phyloP scores from a whole-genome alignment of 2,113 vertebrate genomes.

The Illadopsis cleaveri region DNA sequence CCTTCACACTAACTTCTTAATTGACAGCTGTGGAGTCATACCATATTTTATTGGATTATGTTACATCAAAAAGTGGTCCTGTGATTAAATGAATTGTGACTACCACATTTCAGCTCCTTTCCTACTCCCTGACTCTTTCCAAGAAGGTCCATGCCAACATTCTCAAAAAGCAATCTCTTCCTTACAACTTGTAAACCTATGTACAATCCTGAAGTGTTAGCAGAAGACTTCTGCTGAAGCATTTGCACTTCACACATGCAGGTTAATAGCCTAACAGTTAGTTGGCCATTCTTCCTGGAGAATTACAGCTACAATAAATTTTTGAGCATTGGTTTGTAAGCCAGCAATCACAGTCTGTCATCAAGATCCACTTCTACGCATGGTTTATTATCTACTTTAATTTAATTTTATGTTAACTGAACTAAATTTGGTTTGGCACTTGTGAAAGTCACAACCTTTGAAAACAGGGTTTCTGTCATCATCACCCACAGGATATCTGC shows the following conservation, averaged over 20 bases:
- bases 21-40: neutral
- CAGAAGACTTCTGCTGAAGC: neutral
- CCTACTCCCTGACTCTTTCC: neutral
- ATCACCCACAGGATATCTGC: neutral
- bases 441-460: neutral
- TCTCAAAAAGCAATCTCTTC: neutral
- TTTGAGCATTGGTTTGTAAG: neutral
- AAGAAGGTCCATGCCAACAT: neutral
- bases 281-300: neutral
- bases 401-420: neutral
- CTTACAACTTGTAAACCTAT: neutral
- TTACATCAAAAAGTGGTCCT: neutral
- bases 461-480: neutral
- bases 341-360: neutral
- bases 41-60: neutral
- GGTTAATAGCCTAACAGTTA: neutral
- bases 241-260: neutral
- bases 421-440: neutral
- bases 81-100: neutral
- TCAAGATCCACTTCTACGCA: neutral
- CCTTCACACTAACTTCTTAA: neutral
- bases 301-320: neutral
- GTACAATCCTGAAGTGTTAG: neutral
- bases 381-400: neutral
- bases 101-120: neutral